Conservation (phyloP, 2,797 vertebrate species). For the Ctenochaetus hawaiiensis region DNA sequence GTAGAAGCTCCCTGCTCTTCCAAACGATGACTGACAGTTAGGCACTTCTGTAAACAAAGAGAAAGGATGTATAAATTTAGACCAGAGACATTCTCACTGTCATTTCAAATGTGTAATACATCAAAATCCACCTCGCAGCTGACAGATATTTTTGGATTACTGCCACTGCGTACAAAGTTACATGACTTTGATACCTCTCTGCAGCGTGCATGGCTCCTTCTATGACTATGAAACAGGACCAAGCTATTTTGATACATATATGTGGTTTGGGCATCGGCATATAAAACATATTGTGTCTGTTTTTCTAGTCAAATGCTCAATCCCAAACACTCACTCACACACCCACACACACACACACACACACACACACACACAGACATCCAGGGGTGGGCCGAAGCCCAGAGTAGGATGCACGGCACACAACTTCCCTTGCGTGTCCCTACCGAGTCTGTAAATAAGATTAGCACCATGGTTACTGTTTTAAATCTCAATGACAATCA, state of each 20-base stretch:
- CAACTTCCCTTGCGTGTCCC: conserved; percentile 55
- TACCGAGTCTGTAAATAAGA: conserved; percentile 70
- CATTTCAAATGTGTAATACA: conserved; percentile 45
- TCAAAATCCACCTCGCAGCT: conserved; percentile 51
- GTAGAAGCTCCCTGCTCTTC: conserved; percentile 91
- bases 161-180: conserved; percentile 24
- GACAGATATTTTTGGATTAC: conserved; percentile 49
- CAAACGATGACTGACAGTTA: conserved; percentile 95
- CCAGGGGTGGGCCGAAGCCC: conserved; percentile 38
- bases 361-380: too few relatives aligned
- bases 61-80: conserved; percentile 49
- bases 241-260: neutral
- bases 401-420: conserved; percentile 34
- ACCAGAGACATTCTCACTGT: conserved; percentile 43
- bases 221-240: neutral
- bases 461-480: conserved; percentile 70
- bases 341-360: conserved; percentile 41
- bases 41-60: conserved; percentile 93
- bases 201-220: neutral
- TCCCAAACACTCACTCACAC: conserved; percentile 23
- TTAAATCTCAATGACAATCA: conserved; percentile 80
- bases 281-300: neutral
- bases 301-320: neutral
- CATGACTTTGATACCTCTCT: conserved; percentile 19
- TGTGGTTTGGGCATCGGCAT: neutral